phyloP scores from a whole-genome alignment of 2,888 invertebrate genomes.

The Stratiomys singularior region DNA sequence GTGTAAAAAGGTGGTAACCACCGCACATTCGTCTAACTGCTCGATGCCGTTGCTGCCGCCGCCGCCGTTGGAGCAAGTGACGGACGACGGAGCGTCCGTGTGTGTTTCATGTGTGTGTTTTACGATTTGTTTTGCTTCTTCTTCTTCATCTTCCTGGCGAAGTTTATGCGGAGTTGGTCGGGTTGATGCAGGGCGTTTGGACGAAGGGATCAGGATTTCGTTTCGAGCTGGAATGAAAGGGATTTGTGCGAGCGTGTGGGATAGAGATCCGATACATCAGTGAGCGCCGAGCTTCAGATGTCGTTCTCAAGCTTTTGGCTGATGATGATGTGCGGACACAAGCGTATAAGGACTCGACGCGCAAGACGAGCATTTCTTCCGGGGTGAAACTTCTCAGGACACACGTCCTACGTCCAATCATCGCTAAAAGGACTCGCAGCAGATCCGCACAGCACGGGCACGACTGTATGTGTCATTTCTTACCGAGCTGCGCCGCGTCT shows the following conservation, averaged over 20 bases:
- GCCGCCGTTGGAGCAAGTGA: not conserved
- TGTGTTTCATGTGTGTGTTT: constrained; percentile 38
- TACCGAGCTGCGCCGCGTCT: constrained; percentile 6
- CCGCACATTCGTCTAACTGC: constrained; percentile 42
- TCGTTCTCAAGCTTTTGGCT: constrained; percentile 26
- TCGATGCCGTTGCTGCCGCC: not conserved
- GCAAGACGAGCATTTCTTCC: constrained; percentile 14
- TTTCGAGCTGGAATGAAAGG: not conserved
- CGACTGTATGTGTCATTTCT: not conserved
- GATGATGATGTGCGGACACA: not conserved
- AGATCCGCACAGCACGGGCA: not conserved
- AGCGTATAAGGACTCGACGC: too few relatives aligned
- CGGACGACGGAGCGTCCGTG: not conserved
- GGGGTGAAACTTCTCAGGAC: constrained; percentile 10
- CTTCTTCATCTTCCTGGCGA: constrained; percentile 25
- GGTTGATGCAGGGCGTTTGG: constrained; percentile 1
- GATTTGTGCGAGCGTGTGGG: not conserved
- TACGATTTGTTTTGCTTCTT: constrained; percentile 45
- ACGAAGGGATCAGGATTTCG: not conserved
- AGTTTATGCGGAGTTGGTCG: not conserved
- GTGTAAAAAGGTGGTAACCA: constrained; percentile 46
- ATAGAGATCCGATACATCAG: not conserved
- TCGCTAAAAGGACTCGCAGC: not conserved
- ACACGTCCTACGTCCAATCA: constrained; percentile 36
- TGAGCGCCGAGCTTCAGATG: not conserved